Evolutionary conservation across 2,797 vertebrate genomes (phyloP).

Genomic region (Enteromius fasciolatus): DNA sequence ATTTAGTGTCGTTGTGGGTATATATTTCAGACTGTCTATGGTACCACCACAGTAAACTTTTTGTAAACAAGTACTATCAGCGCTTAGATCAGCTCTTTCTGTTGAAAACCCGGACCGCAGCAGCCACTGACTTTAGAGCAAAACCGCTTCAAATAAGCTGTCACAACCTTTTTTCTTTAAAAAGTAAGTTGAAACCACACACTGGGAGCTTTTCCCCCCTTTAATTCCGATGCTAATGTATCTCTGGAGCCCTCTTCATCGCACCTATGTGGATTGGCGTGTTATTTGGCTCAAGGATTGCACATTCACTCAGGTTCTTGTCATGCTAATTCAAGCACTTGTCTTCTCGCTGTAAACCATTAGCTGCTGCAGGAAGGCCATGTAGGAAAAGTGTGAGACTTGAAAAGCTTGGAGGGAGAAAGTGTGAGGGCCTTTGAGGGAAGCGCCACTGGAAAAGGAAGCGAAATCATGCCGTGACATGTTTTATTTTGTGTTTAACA

Average conservation of each 20-base stretch:
- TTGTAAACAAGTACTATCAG: neutral
- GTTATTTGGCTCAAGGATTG: conserved; percentile 41
- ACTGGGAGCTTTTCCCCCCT: neutral
- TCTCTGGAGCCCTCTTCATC: conserved; percentile 26
- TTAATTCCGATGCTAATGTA: conserved; percentile 44
- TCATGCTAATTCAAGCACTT: conserved; percentile 58
- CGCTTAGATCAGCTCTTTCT: conserved; percentile 24
- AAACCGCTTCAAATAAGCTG: neutral
- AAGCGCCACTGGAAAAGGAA: conserved; percentile 28
- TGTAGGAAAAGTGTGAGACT: conserved; percentile 18
- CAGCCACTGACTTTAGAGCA: neutral
- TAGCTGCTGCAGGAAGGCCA: conserved; percentile 42
- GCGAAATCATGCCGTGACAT: conserved; percentile 28
- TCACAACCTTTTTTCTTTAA: conserved; percentile 28
- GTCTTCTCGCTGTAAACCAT: conserved; percentile 56
- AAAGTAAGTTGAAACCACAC: conserved; percentile 39
- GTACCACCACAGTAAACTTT: neutral
- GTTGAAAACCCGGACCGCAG: neutral
- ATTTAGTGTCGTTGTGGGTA: neutral
- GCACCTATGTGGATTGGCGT: conserved; percentile 40
- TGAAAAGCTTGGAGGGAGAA: conserved; percentile 21
- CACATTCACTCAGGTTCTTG: conserved; percentile 43
- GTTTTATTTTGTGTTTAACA: conserved; percentile 42
- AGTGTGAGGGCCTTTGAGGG: conserved; percentile 19
- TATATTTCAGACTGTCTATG: neutral